Evolutionary conservation across 2,797 vertebrate genomes (phyloP).

Genomic region (Pipistrellus kuhlii): DNA sequence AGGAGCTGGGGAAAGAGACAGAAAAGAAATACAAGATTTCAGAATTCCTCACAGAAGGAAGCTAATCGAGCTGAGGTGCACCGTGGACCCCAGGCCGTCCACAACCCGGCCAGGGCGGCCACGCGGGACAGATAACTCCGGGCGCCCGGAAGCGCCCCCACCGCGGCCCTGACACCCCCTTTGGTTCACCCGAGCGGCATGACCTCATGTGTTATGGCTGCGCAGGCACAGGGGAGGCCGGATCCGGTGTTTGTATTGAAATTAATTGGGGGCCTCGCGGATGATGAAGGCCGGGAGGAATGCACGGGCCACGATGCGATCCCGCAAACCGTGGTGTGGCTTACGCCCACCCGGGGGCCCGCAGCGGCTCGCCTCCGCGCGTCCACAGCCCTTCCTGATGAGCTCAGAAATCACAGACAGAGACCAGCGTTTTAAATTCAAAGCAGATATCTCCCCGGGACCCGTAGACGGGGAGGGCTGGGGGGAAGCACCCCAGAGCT

Average conservation of each 20-base stretch:
- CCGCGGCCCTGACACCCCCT: conserved; percentile 68
- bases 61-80: neutral
- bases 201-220: conserved; percentile 89
- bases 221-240: conserved; percentile 72
- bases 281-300: conserved; percentile 86
- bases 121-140: neutral
- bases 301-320: conserved; percentile 71
- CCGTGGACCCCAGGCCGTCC: neutral
- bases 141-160: conserved; percentile 10
- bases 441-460: conserved; percentile 5
- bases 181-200: conserved; percentile 78
- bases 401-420: conserved; percentile 65
- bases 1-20: neutral
- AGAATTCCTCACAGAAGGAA: conserved; percentile 9
- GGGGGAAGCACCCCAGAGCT: neutral
- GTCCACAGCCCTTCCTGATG: conserved; percentile 22
- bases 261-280: conserved; percentile 82
- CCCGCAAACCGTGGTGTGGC: conserved; percentile 75
- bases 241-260: conserved; percentile 82
- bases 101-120: neutral
- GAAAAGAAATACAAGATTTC: neutral
- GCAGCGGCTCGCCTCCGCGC: conserved; percentile 41
- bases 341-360: neutral
- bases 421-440: conserved; percentile 48
- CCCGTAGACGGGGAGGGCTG: neutral